phyloP scores from a whole-genome alignment of 2,113 vertebrate genomes.

The Tyto alba region DNA sequence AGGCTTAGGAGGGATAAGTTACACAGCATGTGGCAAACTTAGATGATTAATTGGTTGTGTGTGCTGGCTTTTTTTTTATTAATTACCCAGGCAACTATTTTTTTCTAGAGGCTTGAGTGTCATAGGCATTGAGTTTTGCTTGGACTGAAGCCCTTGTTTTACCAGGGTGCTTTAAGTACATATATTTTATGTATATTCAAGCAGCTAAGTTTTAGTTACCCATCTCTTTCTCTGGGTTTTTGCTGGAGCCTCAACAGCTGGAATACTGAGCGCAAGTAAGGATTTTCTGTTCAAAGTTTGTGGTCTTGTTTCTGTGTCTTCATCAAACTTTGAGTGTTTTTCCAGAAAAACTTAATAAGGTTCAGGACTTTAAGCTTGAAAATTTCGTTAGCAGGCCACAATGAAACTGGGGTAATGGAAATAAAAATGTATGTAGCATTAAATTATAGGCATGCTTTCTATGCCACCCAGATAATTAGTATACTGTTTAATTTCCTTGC shows the following conservation, averaged over 20 bases:
- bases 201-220: neutral
- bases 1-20: neutral
- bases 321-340: neutral
- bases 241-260: neutral
- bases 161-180: neutral
- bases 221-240: neutral
- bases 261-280: neutral
- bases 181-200: no score
- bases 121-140: neutral
- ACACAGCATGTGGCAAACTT: neutral
- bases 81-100: neutral
- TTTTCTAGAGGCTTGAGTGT: neutral
- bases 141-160: neutral
- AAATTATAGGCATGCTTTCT: neutral
- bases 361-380: neutral
- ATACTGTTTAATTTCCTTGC: neutral
- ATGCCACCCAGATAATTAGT: neutral
- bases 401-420: neutral
- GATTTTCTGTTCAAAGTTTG: neutral
- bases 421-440: neutral
- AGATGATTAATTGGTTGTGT: neutral
- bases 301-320: neutral
- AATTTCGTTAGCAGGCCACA: neutral
- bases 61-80: neutral
- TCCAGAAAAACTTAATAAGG: neutral